A percentile compares a stretch with the other conserved stretches of the same genome.
Evolutionary conservation across 2,888 invertebrate genomes (phyloP).

Genomic region (Cosmia trapezina): DNA sequence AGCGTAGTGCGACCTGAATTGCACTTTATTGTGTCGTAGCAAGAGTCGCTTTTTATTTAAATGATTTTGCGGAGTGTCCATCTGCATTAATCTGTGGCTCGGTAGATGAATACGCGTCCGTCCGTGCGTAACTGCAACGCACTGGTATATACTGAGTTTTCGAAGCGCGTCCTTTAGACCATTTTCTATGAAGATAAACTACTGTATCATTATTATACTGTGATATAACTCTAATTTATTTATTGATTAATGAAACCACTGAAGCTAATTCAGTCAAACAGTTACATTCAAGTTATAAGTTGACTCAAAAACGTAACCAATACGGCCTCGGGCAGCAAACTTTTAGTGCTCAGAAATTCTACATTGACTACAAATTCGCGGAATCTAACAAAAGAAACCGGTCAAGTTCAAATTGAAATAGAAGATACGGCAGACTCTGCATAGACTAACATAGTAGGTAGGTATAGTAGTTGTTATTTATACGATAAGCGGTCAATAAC

Average conservation of each 20-base stretch:
- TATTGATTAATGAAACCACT: neutral
- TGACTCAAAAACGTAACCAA: slow-evolving; percentile 37
- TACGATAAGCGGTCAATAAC: slow-evolving; percentile 27
- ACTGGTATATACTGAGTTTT: too few relatives aligned
- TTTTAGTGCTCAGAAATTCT: slow-evolving; percentile 31
- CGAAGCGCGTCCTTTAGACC: too few relatives aligned
- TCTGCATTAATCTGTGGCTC: too few relatives aligned
- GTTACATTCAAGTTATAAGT: slow-evolving; percentile 23
- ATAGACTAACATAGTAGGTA: neutral
- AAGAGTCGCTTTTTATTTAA: too few relatives aligned
- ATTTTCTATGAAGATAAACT: too few relatives aligned
- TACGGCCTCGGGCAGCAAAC: slow-evolving; percentile 22
- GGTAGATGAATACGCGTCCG: too few relatives aligned
- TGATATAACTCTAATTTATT: neutral
- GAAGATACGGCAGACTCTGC: slow-evolving; percentile 19
- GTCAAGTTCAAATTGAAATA: slow-evolving; percentile 47
- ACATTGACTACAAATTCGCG: slow-evolving; percentile 51
- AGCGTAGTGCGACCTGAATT: too few relatives aligned
- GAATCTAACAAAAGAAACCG: slow-evolving; percentile 42
- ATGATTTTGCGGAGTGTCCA: too few relatives aligned
- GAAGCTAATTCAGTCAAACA: slow-evolving; percentile 22
- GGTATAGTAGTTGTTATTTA: neutral
- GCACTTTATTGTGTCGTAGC: too few relatives aligned
- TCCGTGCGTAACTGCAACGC: too few relatives aligned
- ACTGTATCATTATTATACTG: too few relatives aligned